Base-by-base conservation (phyloP, 1,140 invertebrate species). In the Pararge aegeria region DNA sequence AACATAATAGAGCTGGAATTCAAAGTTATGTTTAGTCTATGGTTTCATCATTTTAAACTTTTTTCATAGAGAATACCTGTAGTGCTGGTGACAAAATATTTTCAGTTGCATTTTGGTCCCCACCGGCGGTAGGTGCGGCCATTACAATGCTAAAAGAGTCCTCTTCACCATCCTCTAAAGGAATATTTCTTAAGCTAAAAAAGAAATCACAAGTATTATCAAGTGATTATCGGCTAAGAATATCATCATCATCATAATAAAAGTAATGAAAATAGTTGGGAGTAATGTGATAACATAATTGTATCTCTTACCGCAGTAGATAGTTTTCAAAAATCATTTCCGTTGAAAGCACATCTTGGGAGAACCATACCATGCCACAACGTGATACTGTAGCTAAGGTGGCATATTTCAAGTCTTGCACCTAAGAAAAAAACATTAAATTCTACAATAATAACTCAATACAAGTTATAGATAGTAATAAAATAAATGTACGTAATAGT, bases 271-370 rank as follows among this genome's bases (percentile, higher is more conserved):
- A 5, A 37, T n/a, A 37, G 1, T 4, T 4, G 6, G 34, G 34
- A 37, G 12, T 37, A 12, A 37, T 37, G 0, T 12, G 10, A 12
- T 0, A 34, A 34, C 4, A 34, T 21, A 3, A 48, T 30, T 12
- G 0, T 37, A 27, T 34, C 29, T 52, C 5, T 50, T 75, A 90
- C 89, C 87, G 87, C 57, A 94, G 80, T 64, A 99, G 91, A 85
- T 98, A 99, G 86, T 99, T 98, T 73, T 99, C 97, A 83, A 99
- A 99, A 62, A 99, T 97, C 98, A 99, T 99, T 90, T 99, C 98
- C 0, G 97, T 98, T 0, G 97, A 97, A 1, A 99, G 92, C 0
- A 99, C 98, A 89, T 99, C 97, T 89, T 98, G 97, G 3, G 96
- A 97, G 93, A 99, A 99, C 98, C 98, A 99, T 30, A 99, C 97